Conservation (phyloP, 2,113 vertebrate genomes). For the Otocyon megalotis region DNA sequence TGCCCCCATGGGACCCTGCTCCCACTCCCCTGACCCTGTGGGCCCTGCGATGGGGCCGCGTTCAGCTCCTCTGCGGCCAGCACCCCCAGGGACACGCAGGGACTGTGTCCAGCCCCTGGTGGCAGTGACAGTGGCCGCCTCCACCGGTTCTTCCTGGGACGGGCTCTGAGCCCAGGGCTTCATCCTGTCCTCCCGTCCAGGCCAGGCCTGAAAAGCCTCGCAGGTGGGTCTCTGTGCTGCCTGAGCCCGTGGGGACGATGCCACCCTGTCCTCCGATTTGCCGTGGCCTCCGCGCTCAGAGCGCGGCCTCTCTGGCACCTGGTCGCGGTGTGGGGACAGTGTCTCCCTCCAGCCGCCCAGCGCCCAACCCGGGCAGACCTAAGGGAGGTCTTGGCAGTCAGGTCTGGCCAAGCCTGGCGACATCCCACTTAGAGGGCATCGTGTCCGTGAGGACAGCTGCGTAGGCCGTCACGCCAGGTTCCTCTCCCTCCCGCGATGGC, state of each 20-base stretch:
- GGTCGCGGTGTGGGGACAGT: neutral
- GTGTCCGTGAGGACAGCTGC: neutral
- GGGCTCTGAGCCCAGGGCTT: neutral
- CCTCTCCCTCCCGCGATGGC: neutral
- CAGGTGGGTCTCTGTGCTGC: neutral
- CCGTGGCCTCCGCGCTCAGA: neutral
- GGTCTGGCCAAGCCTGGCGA: neutral
- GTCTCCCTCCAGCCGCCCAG: neutral
- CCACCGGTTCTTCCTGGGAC: neutral
- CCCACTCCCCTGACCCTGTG: neutral
- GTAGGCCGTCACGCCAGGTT: neutral
- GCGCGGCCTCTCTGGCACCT: neutral
- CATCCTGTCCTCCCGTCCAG: neutral
- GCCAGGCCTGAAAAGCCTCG: neutral
- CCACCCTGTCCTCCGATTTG: neutral
- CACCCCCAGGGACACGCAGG: neutral
- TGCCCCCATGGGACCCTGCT: neutral
- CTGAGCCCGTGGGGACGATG: neutral
- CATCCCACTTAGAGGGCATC: fast-evolving
- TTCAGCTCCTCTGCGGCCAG: neutral
- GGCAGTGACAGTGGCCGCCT: too few relatives aligned
- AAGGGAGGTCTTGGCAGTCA: neutral
- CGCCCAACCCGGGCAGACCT: neutral
- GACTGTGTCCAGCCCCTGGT: neutral
- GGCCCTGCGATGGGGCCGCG: too few relatives aligned